Base-by-base conservation (phyloP, 2,888 invertebrate species). In the Pecten maximus region DNA sequence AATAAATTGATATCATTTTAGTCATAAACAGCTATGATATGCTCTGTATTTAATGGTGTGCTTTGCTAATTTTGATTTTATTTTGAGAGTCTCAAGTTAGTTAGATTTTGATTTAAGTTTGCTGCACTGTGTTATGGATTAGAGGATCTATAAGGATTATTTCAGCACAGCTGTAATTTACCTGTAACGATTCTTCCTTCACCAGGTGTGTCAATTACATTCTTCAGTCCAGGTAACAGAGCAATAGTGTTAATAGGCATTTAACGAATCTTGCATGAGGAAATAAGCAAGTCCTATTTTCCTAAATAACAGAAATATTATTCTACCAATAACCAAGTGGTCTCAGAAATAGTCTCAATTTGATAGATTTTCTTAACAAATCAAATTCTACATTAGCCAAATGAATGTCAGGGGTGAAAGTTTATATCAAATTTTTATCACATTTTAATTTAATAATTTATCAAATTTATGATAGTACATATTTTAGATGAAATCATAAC, bases 181-280 rank as follows among this genome's bases (percentile, higher is more conserved):
- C 50, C 50, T 54, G 50, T 74, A 35, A 74, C 35, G 74, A 74
- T 74, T 74, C 74, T 74, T 74, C 74, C 74, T 74, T 15, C 74
- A 74, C 74, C 74, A 74, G 74, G 74, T 74, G 74, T 74, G 74
- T 74, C 74, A 74, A 74, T 74, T 74, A 74, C 74, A 74, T 74
- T 74, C 74, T 74, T 28, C 74, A 74, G 28, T 74, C 74, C 2
- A 74, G 74, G 74, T 74, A 74, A 74, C 74, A 74, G 74, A 35
- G 74, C 74, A 74, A 74, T 74, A 74, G 74, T 28, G 10, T 54
- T 74, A 10, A 28, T 74, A 74, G 74, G 74, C 74, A 74, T 74
- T 74, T 74, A 28, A 54, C 19, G 74, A 74, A 74, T 23, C 28
- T 28, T 74, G 74, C 74, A 74, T 74, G 74, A 28, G 28, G 74